Evolutionary conservation across 2,888 invertebrate species (phyloP).

Genomic region (Myathropa florea): DNA sequence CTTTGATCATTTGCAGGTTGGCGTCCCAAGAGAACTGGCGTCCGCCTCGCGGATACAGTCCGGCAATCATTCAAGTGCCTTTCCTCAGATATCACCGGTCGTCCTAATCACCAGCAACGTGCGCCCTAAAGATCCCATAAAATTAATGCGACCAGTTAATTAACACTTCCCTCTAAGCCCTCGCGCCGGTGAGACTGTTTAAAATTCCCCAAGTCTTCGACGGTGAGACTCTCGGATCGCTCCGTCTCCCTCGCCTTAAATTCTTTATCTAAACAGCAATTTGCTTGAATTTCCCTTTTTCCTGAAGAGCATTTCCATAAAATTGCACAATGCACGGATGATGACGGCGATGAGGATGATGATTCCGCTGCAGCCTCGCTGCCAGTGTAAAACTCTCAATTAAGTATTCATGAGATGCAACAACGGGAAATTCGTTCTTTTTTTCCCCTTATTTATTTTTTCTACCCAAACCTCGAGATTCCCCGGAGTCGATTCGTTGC

Average conservation of each 20-base stretch:
- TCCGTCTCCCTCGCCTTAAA: background rate
- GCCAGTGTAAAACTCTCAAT: constrained; percentile 53
- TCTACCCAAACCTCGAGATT: background rate
- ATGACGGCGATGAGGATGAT: constrained; percentile 38
- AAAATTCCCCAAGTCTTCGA: constrained; percentile 45
- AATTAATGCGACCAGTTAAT: background rate
- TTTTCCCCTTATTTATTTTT: background rate
- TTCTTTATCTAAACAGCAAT: constrained; percentile 63
- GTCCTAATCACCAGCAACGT: background rate
- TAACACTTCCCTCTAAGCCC: background rate
- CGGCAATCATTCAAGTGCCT: background rate
- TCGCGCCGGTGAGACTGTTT: constrained; percentile 19
- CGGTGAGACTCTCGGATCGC: no score
- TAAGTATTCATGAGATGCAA: constrained; percentile 70
- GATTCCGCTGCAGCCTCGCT: constrained; percentile 20
- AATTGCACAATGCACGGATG: constrained; percentile 63
- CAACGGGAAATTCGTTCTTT: constrained; percentile 48
- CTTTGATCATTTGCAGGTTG: background rate
- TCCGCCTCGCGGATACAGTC: background rate
- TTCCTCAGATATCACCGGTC: background rate
- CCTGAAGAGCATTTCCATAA: constrained; percentile 46
- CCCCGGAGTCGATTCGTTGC: background rate
- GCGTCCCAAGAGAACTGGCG: background rate
- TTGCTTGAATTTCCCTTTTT: constrained; percentile 41
- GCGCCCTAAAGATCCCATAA: background rate